Evolutionary conservation across 2,888 invertebrate genomes (phyloP).

Genomic region (Drosophila pseudotalamancana): DNA sequence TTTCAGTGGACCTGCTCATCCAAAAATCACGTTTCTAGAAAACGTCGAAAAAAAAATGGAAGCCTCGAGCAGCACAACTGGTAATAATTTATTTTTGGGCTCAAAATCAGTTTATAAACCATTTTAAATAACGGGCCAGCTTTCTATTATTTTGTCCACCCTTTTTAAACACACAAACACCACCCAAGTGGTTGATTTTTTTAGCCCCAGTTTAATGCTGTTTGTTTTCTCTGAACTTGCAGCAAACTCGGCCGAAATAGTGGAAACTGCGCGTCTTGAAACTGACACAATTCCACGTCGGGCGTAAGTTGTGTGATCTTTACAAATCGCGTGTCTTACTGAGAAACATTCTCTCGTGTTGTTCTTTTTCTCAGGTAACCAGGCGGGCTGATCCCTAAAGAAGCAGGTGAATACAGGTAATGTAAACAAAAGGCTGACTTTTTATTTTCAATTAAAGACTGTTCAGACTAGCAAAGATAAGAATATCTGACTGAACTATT

Average conservation of each 20-base stretch:
- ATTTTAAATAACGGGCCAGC: slow-evolving; percentile 18
- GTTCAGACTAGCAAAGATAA: background rate
- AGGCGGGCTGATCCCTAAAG: slow-evolving; percentile 9
- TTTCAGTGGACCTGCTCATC: slow-evolving; percentile 54
- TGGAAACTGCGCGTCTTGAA: slow-evolving; percentile 51
- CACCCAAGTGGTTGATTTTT: background rate
- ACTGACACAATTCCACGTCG: slow-evolving; percentile 55
- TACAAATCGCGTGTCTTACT: slow-evolving; percentile 43
- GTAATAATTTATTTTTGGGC: slow-evolving; percentile 60
- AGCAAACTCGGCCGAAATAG: slow-evolving; percentile 48
- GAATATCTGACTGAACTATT: no score
- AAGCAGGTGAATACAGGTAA: slow-evolving; percentile 41
- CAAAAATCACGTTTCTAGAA: slow-evolving; percentile 8
- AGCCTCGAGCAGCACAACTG: slow-evolving; percentile 46
- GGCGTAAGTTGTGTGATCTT: slow-evolving; percentile 52
- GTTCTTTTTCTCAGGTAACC: slow-evolving; percentile 24
- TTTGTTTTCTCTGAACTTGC: slow-evolving; percentile 68
- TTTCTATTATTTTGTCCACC: slow-evolving; percentile 16
- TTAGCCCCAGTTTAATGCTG: slow-evolving; percentile 36
- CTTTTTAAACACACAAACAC: slow-evolving; percentile 1
- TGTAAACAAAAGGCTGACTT: slow-evolving; percentile 21
- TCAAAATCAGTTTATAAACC: slow-evolving; percentile 22
- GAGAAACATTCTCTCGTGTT: slow-evolving; percentile 36
- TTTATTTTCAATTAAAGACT: background rate
- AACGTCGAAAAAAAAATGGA: slow-evolving; percentile 28